A percentile compares a stretch with the other conserved stretches of the same genome.
phyloP scores from a whole-genome alignment of 2,797 vertebrate genomes.

The Cephalopachus bancanus region DNA sequence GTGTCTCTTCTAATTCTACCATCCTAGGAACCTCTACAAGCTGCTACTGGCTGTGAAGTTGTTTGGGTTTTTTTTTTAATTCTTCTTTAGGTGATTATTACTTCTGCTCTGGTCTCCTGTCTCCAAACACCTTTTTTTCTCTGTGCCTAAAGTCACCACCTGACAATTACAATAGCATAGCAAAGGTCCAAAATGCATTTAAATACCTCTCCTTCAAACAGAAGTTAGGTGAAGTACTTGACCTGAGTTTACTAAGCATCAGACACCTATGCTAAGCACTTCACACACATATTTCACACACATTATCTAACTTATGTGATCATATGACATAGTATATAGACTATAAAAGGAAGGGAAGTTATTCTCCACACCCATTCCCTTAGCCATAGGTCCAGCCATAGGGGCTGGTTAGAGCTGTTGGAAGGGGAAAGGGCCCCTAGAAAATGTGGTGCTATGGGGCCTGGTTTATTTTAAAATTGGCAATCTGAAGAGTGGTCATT shows the following conservation, averaged over 20 bases:
- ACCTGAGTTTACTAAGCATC: not conserved
- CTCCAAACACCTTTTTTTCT: conserved; percentile 4
- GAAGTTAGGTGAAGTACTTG: not conserved
- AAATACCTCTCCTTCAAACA: not conserved
- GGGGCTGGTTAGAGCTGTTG: not conserved
- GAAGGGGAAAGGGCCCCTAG: not conserved
- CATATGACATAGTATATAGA: not conserved
- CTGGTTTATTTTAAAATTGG: not conserved
- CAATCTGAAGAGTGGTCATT: not conserved
- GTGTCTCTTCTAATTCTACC: not conserved
- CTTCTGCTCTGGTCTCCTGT: not conserved
- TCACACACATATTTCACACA: not conserved
- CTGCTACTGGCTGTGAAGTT: not conserved
- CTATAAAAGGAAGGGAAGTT: not conserved
- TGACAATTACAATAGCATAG: not conserved
- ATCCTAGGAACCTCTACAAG: not conserved
- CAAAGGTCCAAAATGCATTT: not conserved
- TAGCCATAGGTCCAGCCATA: not conserved
- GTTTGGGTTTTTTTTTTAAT: not conserved
- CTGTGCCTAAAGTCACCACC: conserved; percentile 1
- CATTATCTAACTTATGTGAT: not conserved
- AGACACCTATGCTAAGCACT: not conserved
- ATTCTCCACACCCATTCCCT: not conserved
- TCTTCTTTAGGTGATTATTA: not conserved
- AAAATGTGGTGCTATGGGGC: not conserved